Base-by-base conservation (phyloP, 2,113 vertebrate genomes). In the Cyrtonyx montezumae region DNA sequence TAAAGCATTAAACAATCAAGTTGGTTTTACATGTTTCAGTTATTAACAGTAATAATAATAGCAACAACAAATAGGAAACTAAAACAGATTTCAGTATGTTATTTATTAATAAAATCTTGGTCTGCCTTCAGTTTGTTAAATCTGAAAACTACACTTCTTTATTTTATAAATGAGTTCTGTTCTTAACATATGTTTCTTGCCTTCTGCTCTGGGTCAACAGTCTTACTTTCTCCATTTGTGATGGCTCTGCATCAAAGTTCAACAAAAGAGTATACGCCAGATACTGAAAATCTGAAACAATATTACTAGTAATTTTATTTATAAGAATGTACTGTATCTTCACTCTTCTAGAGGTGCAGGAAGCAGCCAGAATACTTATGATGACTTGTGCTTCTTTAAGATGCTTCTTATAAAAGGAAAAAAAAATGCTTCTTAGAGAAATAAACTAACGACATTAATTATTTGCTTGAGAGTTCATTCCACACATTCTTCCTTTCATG, bases 361-460 rank as follows among this genome's bases (percentile, higher is more conserved):
- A 66, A 14, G 7, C 59, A 93, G 9, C 19, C 13, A 40, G 8
- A 36, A 17, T 11, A 37, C 26, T 93, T 91, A 87, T 28, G 19
- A 56, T 42, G 6, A 14, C 70, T 92, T 71, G 15, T 56, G 32
- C 43, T 63, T 88, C 82, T 93, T 89, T 43, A 79, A 21, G 21
- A 73, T 69, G 9, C 8, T 62, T 49, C 80, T 93, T 90, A 68
- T 25, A 80, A 62, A 37, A 22, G 16, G 17, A 26, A 62, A 17
- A 61, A 61, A 26, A 61, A 68, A 90, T 76, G 40, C 16, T 34
- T 56, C 82, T 83, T 91, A 65, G 14, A 74, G 12, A 69, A 51
- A 77, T 63, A 4, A 26, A 76, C 90, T 91, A 86, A 78, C 79
- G 94, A 80, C 53, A 95, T 94, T 95, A 96, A 92, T 43, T 90